Conservation (phyloP, 2,797 vertebrate genomes). For the Falco peregrinus region DNA sequence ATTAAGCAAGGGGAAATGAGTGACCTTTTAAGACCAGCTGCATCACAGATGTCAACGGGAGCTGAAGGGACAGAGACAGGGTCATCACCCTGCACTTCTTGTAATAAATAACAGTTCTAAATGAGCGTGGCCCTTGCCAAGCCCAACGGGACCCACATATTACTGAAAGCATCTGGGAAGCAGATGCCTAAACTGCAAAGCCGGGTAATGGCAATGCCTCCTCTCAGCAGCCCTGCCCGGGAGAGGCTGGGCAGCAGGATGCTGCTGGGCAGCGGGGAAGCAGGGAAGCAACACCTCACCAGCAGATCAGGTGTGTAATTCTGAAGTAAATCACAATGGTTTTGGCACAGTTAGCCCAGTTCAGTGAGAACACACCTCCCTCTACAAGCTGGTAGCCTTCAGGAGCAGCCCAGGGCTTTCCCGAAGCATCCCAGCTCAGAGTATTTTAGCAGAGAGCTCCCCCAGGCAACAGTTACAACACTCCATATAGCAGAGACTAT, state of each 20-base stretch:
- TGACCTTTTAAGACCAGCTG: slow-evolving; percentile 53
- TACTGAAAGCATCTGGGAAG: not conserved
- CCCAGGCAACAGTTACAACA: not conserved
- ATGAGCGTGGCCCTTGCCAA: not conserved
- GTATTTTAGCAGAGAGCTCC: not conserved
- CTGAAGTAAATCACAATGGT: not conserved
- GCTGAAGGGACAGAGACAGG: not conserved
- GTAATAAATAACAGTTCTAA: slow-evolving; percentile 24
- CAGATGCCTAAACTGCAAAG: not conserved
- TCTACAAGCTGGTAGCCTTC: not conserved
- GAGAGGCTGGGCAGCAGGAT: not conserved
- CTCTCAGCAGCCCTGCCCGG: not conserved
- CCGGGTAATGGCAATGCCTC: not conserved
- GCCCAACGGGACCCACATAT: not conserved
- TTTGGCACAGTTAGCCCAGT: not conserved
- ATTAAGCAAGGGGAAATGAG: slow-evolving; percentile 57
- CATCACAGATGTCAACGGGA: not conserved
- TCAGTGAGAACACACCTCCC: not conserved
- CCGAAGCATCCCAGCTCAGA: not conserved
- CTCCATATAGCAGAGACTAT: not conserved
- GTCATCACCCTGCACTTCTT: not conserved
- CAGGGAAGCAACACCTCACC: not conserved
- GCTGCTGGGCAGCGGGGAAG: rapidly evolving
- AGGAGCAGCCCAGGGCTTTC: not conserved
- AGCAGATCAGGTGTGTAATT: not conserved